Evolutionary conservation across 2,113 vertebrate species (phyloP).

Genomic region (Rhynchomys soricoides): DNA sequence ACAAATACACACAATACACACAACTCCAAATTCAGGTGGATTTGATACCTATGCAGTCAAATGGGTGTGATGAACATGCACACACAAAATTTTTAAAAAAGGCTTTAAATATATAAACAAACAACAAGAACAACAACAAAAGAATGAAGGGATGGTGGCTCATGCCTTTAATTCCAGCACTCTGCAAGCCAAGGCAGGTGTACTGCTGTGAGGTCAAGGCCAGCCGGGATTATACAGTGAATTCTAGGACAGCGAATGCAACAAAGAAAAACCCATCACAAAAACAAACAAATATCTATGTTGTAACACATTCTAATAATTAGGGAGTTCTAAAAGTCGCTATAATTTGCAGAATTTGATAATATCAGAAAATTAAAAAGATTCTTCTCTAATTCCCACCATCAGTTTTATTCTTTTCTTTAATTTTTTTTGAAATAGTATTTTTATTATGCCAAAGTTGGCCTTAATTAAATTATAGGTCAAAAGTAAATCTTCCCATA

Average conservation of each 20-base stretch:
- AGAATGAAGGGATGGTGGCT: background rate
- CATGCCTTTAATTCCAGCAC: background rate
- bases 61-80: background rate
- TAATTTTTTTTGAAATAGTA: background rate
- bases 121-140: background rate
- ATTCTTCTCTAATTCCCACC: background rate
- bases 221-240: background rate
- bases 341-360: background rate
- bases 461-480: background rate
- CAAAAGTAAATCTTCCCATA: background rate
- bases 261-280: background rate
- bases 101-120: background rate
- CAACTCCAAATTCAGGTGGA: background rate
- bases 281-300: background rate
- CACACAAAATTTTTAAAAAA: background rate
- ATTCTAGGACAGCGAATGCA: background rate
- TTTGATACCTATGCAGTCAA: background rate
- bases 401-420: no score
- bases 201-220: background rate
- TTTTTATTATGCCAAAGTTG: background rate
- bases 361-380: background rate
- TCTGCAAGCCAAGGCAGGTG: background rate
- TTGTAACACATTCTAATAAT: background rate
- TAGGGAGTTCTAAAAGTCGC: background rate
- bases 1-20: background rate